phyloP scores from a whole-genome alignment of 2,888 invertebrate genomes.

The Caenorhabditis sp. region DNA sequence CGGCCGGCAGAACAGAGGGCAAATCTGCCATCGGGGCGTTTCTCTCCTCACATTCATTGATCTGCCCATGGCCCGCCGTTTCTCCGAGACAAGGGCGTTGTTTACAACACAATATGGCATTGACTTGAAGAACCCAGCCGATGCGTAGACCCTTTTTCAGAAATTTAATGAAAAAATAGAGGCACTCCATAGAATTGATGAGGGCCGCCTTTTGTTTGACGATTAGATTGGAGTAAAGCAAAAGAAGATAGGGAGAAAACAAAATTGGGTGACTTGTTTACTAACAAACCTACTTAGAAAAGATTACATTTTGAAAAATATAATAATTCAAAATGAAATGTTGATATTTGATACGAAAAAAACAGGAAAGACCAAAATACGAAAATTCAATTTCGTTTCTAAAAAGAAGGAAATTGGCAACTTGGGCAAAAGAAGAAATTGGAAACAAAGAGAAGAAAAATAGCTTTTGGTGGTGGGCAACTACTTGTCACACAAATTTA shows the following conservation, averaged over 20 bases:
- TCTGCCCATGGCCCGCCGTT: not conserved
- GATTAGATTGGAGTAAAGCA: not conserved
- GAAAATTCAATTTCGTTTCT: too few species aligned
- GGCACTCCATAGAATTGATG: not conserved
- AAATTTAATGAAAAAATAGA: slow-evolving; percentile 4
- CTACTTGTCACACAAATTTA: not conserved
- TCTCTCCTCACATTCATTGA: slow-evolving; percentile 9
- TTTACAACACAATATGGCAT: slow-evolving; percentile 24
- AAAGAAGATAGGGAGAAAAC: too few species aligned
- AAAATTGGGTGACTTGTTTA: too few species aligned
- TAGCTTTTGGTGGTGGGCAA: not conserved
- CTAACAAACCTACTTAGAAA: too few species aligned
- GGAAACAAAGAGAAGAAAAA: too few species aligned
- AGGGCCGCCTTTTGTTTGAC: not conserved
- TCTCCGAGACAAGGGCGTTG: slow-evolving; percentile 14
- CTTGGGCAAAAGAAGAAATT: too few species aligned
- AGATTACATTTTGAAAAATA: too few species aligned
- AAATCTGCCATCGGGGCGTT: slow-evolving; percentile 17
- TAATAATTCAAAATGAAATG: too few species aligned
- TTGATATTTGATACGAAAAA: too few species aligned
- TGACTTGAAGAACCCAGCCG: slow-evolving; percentile 14
- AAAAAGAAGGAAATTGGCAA: too few species aligned
- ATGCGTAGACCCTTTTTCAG: not conserved
- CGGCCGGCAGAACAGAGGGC: not conserved
- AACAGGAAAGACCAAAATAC: too few species aligned